Percentiles rank a stretch among this genome's conserved stretches.
These are phyloP conservation scores for Drosophila kepulauana DNA, from an alignment of 1,140 invertebrate species.

Conservation along the genomic window DNA sequence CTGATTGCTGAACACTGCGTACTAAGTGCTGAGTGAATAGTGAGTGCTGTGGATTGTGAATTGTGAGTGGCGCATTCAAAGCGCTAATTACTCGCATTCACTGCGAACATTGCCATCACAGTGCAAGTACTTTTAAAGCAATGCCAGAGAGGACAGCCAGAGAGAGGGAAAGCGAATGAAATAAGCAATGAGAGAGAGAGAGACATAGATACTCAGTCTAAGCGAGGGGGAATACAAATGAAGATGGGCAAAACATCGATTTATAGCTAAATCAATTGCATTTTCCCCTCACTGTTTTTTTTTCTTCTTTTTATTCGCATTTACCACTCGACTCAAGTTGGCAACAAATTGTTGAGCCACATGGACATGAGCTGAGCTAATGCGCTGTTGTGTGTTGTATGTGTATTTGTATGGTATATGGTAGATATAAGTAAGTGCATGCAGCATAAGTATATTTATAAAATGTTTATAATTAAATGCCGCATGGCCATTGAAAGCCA, in stretches of 20 bases:
- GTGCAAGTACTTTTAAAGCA: conserved; percentile 10
- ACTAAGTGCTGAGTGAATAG: neutral
- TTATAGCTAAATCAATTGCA: conserved; percentile 24
- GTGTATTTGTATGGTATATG: no score
- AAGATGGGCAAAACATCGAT: no score
- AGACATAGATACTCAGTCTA: neutral
- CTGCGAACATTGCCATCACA: conserved; percentile 6
- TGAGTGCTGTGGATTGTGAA: conserved; percentile 7
- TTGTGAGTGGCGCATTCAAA: conserved; percentile 17
- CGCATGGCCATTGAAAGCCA: conserved; percentile 70
- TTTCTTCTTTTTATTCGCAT: conserved; percentile 15
- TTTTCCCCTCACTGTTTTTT: conserved; percentile 8
- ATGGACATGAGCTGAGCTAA: conserved; percentile 16
- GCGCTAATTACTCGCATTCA: conserved; percentile 21
- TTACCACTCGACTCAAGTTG: conserved; percentile 51
- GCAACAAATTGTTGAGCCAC: conserved; percentile 20
- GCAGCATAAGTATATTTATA: conserved; percentile 47
- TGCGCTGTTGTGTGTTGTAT: neutral
- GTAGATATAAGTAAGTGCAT: neutral
- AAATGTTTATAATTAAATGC: conserved; percentile 67
- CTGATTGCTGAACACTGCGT: no score
- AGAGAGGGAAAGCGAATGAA: neutral
- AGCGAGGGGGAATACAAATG: no score
- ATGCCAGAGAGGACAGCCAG: neutral
- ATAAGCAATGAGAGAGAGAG: neutral